These are phyloP conservation scores for Leptoteleia sp. DNA, from an alignment of 1,140 invertebrate species.

Conservation along the genomic window DNA sequence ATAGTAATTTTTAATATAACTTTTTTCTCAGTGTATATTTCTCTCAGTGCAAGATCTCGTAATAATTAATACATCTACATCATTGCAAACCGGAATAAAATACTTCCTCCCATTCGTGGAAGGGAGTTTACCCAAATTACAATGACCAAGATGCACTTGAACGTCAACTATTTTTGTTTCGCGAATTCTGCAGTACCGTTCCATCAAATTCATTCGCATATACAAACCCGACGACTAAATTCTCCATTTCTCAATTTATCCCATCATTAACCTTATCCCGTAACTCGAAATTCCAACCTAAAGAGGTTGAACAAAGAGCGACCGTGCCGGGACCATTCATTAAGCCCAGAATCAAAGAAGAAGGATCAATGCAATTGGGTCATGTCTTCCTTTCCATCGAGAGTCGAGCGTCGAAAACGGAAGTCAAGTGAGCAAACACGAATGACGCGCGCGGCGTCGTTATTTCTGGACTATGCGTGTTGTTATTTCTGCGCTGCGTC, in stretches of 20 bases:
- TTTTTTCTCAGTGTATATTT: too few species aligned
- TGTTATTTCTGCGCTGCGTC: slow-evolving; percentile 62
- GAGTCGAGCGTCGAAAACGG: slow-evolving; percentile 42
- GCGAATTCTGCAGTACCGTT: too few species aligned
- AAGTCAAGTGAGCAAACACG: slow-evolving; percentile 44
- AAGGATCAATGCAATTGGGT: slow-evolving; percentile 40
- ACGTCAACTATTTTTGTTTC: not conserved
- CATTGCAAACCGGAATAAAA: too few species aligned
- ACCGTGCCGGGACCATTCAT: slow-evolving; percentile 9
- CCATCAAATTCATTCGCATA: slow-evolving; percentile 20
- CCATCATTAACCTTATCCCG: slow-evolving; percentile 4
- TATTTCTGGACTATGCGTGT: slow-evolving; percentile 62
- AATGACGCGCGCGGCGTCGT: slow-evolving; percentile 45
- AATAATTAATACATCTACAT: too few species aligned
- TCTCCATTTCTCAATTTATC: slow-evolving; percentile 6
- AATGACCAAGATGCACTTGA: too few species aligned
- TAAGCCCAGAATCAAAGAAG: slow-evolving; percentile 20
- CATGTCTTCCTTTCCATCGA: slow-evolving; percentile 23
- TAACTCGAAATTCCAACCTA: slow-evolving; percentile 5
- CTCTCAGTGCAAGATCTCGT: too few species aligned
- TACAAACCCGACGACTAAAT: slow-evolving; percentile 2
- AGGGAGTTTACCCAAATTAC: too few species aligned
- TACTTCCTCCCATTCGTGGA: too few species aligned
- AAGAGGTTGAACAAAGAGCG: slow-evolving; percentile 4
- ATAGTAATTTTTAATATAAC: too few species aligned